Evolutionary conservation across 2,888 invertebrate species (phyloP).

Genomic region (Teleogryllus oceanicus): DNA sequence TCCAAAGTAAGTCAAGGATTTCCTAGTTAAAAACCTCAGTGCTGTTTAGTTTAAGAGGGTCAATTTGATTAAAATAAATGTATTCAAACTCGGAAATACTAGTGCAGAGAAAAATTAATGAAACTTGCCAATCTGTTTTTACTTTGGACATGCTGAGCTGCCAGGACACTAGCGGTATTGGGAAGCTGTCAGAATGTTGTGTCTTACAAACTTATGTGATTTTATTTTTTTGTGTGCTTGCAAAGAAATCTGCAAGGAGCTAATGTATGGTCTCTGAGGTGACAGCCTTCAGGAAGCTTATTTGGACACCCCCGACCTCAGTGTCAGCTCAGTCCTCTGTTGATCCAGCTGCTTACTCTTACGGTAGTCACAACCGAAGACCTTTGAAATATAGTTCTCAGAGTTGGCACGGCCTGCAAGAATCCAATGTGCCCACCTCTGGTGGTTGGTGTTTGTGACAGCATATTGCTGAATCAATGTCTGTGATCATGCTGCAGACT

Average conservation of each 20-base stretch:
- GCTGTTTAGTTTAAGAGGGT: background rate
- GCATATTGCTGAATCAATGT: conserved; percentile 18
- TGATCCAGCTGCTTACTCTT: conserved; percentile 18
- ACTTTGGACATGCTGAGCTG: conserved; percentile 4
- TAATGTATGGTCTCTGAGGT: background rate
- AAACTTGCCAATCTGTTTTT: background rate
- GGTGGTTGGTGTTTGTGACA: conserved; percentile 18
- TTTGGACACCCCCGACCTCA: conserved; percentile 18
- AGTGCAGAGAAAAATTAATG: background rate
- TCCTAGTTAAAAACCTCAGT: background rate
- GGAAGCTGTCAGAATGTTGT: background rate
- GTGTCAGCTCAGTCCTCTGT: conserved; percentile 18
- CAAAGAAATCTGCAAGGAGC: background rate
- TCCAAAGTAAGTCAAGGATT: conserved; percentile 12
- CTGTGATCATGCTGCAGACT: conserved; percentile 7
- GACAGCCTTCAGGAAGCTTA: background rate
- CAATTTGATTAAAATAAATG: background rate
- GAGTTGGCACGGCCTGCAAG: background rate
- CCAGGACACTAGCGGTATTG: background rate
- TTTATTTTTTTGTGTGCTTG: background rate
- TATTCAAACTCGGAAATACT: background rate
- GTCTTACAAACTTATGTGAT: background rate
- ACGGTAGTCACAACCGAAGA: conserved; percentile 18
- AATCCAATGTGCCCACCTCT: background rate
- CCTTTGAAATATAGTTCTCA: conserved; percentile 9